A percentile compares a stretch with the other conserved stretches of the same genome.
Conservation (phyloP, 2,888 invertebrate genomes). For the Dicycla oo region DNA sequence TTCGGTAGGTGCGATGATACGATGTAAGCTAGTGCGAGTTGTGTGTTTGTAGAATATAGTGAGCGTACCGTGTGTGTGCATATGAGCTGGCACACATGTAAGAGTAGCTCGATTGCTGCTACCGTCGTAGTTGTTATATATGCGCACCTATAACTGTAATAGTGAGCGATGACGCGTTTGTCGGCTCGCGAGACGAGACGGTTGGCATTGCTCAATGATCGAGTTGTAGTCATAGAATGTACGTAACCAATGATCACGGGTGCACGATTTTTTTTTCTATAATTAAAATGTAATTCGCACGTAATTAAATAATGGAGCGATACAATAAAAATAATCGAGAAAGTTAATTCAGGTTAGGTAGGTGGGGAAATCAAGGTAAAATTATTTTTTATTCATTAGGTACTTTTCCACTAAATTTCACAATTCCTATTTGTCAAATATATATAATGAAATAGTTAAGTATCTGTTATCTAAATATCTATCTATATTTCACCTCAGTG, state of each 20-base stretch:
- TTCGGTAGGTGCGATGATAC: slow-evolving; percentile 79
- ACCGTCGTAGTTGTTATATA: slow-evolving; percentile 84
- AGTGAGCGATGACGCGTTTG: slow-evolving; percentile 89
- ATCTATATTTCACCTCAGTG: neutral
- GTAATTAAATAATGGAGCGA: neutral
- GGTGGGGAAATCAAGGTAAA: neutral
- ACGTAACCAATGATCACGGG: slow-evolving; percentile 76
- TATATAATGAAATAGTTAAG: neutral
- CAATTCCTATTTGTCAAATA: neutral
- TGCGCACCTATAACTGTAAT: slow-evolving; percentile 88
- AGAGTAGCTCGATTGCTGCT: slow-evolving; percentile 85
- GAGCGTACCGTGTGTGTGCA: slow-evolving; percentile 79
- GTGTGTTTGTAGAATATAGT: slow-evolving; percentile 78
- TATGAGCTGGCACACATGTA: slow-evolving; percentile 82
- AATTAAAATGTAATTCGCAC: neutral
- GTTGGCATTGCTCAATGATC: slow-evolving; percentile 90
- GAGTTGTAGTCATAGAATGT: slow-evolving; percentile 86
- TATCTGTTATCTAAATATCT: neutral
- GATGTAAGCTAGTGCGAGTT: slow-evolving; percentile 71
- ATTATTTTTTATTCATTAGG: neutral
- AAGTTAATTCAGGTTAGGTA: neutral
- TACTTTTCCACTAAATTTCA: neutral
- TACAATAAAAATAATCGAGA: neutral
- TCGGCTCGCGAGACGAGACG: slow-evolving; percentile 89
- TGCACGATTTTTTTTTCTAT: slow-evolving; percentile 23